These are phyloP conservation scores for Cantharis nigra DNA, from an alignment of 2,888 invertebrate genomes.

Conservation along the genomic window DNA sequence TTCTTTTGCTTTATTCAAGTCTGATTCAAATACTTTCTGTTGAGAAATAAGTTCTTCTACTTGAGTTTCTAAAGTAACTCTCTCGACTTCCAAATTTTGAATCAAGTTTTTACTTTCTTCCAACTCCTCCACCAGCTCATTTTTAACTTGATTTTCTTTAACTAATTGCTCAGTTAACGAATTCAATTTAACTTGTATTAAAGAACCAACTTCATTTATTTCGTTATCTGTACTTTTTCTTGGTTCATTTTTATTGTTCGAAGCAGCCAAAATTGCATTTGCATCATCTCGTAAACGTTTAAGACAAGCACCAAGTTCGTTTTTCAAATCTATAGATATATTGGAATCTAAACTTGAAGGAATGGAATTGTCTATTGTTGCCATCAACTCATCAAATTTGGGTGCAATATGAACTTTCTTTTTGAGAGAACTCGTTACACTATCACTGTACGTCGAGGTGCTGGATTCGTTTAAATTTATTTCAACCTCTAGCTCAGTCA, in stretches of 20 bases:
- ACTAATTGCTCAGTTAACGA: slow-evolving; percentile 45
- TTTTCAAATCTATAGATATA: slow-evolving; percentile 61
- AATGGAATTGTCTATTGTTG: slow-evolving; percentile 65
- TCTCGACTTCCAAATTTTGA: slow-evolving; percentile 55
- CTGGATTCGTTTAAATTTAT: slow-evolving; percentile 40
- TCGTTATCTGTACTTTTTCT: slow-evolving; percentile 13
- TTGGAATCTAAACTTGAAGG: slow-evolving; percentile 61
- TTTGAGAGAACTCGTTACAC: slow-evolving; percentile 37
- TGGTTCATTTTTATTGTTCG: slow-evolving; percentile 37
- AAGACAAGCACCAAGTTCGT: slow-evolving; percentile 71
- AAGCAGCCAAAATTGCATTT: slow-evolving; percentile 69
- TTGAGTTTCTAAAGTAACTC: slow-evolving; percentile 61
- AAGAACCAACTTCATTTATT: background rate
- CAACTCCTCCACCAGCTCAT: slow-evolving; percentile 59
- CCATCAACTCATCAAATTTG: slow-evolving; percentile 64
- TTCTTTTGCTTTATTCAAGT: slow-evolving; percentile 55
- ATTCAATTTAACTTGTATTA: slow-evolving; percentile 41
- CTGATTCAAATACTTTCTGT: slow-evolving; percentile 61
- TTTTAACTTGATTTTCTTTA: slow-evolving; percentile 46
- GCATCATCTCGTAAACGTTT: slow-evolving; percentile 71
- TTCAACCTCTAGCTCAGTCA: slow-evolving; percentile 37
- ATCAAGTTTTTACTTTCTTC: slow-evolving; percentile 62
- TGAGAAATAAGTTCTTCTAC: slow-evolving; percentile 64
- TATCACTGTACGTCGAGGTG: slow-evolving; percentile 38
- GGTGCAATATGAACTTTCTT: slow-evolving; percentile 75